Evolutionary conservation across 2,888 invertebrate genomes (phyloP), one percentile per base, ranked within the genome.

Genomic region (Nomada lathburiana): DNA sequence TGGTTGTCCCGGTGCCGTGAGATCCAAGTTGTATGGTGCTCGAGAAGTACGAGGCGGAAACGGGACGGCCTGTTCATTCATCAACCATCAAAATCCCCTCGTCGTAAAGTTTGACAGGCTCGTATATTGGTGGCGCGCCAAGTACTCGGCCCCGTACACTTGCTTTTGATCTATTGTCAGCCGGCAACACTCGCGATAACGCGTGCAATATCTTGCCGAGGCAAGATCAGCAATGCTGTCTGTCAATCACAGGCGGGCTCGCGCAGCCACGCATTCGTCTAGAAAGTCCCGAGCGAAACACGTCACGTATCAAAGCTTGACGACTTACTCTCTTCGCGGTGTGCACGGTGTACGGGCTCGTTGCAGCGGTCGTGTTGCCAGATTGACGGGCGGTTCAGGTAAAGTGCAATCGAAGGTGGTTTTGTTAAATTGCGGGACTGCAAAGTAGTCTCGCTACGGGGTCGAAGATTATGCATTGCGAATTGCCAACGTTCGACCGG

Each of bases 131-230:
- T 80, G 80, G 83, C 78, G 80, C 73, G 80, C 77, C 86, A 88
- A 88, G 88, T 87, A 85, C 78, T 85, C 80, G 76, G 68, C 76
- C 60, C 55, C 78, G 23, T 78, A 75, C 76, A 70, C 81, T 78
- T 80, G 77, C 76, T 84, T 87, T 86, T 88, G 90, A 88, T 90
- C 89, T 86, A 89, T 90, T 86, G 87, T 86, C 87, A 82, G 86
- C 82, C 82, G 79, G 76, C 76, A 81, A 84, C 85, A 83, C 65
- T 80, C 84, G 76, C 84, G 86, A 83, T 86, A 88, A 88, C 86
- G 83, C 81, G 60, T 80, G 88, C 85, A 88, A 88, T 88, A 88
- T 85, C 88, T 88, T 88, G 79, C 77, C 81, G 82, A 78, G 85
- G 83, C 81, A 80, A 87, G 82, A 88, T 87, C 82, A 76, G 82